Conservation (phyloP, 2,888 invertebrate species). For the Ptychoptera albimana region DNA sequence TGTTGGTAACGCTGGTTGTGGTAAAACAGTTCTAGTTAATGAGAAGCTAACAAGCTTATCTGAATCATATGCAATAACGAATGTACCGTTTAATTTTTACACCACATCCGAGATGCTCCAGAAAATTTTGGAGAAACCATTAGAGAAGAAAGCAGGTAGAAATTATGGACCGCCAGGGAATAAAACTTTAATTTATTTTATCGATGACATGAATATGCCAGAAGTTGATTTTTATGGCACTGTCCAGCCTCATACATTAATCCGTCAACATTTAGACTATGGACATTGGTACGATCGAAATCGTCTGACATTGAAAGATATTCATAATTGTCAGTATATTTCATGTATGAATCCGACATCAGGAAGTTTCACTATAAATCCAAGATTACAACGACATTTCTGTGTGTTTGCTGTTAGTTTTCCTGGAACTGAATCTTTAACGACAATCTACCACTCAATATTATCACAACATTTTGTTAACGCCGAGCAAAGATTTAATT, state of each 20-base stretch:
- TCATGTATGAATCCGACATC: constrained; percentile 98
- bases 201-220: constrained; percentile 98
- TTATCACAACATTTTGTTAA: constrained; percentile 72
- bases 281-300: constrained; percentile 89
- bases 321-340: constrained; percentile 92
- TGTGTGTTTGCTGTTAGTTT: constrained; percentile 75
- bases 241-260: constrained; percentile 90
- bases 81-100: constrained; percentile 93
- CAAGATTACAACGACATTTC: constrained; percentile 80
- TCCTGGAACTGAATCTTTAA: constrained; percentile 64
- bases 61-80: constrained; percentile 76
- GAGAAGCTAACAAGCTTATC: constrained; percentile 55
- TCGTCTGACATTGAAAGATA: constrained; percentile 78
- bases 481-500: constrained; percentile 63
- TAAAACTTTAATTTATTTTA: constrained; percentile 84
- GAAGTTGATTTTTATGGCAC: constrained; percentile 82
- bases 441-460: constrained; percentile 78
- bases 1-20: constrained; percentile 84
- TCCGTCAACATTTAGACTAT: constrained; percentile 90
- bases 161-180: constrained; percentile 93
- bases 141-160: constrained; percentile 91
- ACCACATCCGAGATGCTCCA: constrained; percentile 89
- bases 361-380: constrained; percentile 92
- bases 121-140: constrained; percentile 80
- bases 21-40: constrained; percentile 74